Percentiles rank a stretch among this genome's conserved stretches.
Evolutionary conservation across 2,888 invertebrate species (phyloP).

Genomic region (Metallyticus violacea): DNA sequence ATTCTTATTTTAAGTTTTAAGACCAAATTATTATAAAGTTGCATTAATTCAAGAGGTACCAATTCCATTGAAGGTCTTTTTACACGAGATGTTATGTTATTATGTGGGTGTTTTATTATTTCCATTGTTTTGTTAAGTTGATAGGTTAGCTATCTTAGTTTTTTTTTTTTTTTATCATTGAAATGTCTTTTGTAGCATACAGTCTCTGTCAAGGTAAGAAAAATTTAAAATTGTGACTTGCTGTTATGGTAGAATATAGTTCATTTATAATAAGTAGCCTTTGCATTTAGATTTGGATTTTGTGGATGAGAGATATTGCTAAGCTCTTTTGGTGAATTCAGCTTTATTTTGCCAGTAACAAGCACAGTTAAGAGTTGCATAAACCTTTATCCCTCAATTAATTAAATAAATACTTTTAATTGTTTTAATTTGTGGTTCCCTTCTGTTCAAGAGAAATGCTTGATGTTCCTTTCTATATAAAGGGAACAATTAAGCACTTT

Average conservation of each 20-base stretch:
- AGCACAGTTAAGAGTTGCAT: background rate
- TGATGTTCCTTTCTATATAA: background rate
- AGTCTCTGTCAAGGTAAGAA: constrained; percentile 50
- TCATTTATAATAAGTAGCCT: background rate
- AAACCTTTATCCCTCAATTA: background rate
- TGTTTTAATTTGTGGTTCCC: background rate
- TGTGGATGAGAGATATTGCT: background rate
- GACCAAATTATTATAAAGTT: background rate
- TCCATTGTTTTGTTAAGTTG: background rate
- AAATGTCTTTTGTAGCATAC: constrained; percentile 46
- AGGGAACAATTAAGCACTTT: background rate
- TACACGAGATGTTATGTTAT: background rate
- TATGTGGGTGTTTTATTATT: background rate
- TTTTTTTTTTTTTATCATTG: constrained; percentile 11
- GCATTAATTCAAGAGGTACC: background rate
- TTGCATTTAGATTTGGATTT: background rate
- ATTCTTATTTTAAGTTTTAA: too few species aligned
- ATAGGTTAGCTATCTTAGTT: constrained; percentile 6
- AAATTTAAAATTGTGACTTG: constrained; percentile 30
- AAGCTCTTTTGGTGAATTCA: background rate
- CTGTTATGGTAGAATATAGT: constrained; percentile 10
- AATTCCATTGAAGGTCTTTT: background rate
- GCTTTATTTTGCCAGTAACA: background rate
- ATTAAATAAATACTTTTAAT: background rate
- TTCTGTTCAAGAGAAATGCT: background rate